Evolutionary conservation across 2,797 vertebrate genomes (phyloP).

Genomic region (Morelia viridis): DNA sequence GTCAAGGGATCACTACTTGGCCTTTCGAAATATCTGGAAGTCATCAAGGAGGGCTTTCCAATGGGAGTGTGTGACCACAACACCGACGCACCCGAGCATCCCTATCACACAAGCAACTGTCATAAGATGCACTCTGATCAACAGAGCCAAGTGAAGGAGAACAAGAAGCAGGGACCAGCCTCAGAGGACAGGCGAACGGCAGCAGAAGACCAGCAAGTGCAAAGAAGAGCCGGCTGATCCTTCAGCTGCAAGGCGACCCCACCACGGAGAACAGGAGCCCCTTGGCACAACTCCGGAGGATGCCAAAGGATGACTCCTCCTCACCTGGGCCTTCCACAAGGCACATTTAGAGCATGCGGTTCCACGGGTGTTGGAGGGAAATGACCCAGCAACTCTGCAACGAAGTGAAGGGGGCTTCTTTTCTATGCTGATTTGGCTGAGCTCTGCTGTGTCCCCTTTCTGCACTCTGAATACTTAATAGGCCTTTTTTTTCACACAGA

Average conservation of each 20-base stretch:
- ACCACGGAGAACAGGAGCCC: not conserved
- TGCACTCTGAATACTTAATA: constrained; percentile 15
- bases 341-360: not conserved
- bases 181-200: not conserved
- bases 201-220: not conserved
- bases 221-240: not conserved
- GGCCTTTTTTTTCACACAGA: constrained; percentile 12
- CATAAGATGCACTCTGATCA: not conserved
- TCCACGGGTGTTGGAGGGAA: not conserved
- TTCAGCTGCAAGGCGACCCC: not conserved
- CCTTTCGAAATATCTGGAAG: not conserved
- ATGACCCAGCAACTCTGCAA: not conserved
- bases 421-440: not conserved
- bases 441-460: not conserved
- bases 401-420: not conserved
- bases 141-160: not conserved
- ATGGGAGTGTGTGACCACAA: not conserved
- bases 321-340: not conserved
- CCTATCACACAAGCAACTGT: not conserved
- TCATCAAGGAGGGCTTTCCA: not conserved
- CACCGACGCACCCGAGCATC: not conserved
- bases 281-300: not conserved
- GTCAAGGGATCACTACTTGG: not conserved
- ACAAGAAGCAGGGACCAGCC: not conserved
- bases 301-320: not conserved